A percentile compares a stretch with the other conserved stretches of the same genome.
Evolutionary conservation across 2,113 vertebrate genomes (phyloP).

Genomic region (Choloepus hoffmanni): DNA sequence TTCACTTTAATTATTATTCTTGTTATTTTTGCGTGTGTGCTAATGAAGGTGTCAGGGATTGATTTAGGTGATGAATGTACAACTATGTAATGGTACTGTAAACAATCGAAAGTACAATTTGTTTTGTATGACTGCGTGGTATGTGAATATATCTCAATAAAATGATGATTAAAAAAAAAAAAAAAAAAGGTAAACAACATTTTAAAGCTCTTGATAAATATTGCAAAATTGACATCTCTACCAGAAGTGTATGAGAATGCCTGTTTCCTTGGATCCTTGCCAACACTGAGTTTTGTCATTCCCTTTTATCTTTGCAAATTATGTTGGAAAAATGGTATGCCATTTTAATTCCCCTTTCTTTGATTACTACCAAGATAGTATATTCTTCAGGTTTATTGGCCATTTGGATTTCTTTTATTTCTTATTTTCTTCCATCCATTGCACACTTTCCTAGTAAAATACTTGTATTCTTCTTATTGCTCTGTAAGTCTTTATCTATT

Average conservation of each 20-base stretch:
- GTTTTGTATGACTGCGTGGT: too few species aligned
- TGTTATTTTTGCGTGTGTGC: too few species aligned
- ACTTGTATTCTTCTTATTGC: conserved; percentile 36
- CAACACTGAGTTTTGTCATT: conserved; percentile 51
- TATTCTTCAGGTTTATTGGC: conserved; percentile 39
- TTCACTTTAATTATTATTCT: too few species aligned
- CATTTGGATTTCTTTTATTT: conserved; percentile 57
- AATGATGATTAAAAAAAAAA: too few species aligned
- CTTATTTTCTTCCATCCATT: conserved; percentile 37
- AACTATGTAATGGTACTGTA: too few species aligned
- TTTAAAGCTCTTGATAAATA: conserved; percentile 58
- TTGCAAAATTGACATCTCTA: conserved; percentile 31
- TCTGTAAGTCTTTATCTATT: conserved; percentile 39
- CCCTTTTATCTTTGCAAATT: conserved; percentile 55
- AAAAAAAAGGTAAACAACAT: conserved; percentile 39
- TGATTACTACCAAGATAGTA: conserved; percentile 36
- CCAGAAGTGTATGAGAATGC: not conserved
- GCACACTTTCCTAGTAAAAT: conserved; percentile 57
- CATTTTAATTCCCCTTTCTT: conserved; percentile 52
- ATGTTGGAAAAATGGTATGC: conserved; percentile 51
- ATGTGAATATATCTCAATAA: too few species aligned
- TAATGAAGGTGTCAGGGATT: too few species aligned
- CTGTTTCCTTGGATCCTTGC: conserved; percentile 13
- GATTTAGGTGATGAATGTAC: too few species aligned
- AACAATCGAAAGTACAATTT: too few species aligned